Conservation (phyloP, 2,797 vertebrate genomes). For the Distichodus sexfasciatus region DNA sequence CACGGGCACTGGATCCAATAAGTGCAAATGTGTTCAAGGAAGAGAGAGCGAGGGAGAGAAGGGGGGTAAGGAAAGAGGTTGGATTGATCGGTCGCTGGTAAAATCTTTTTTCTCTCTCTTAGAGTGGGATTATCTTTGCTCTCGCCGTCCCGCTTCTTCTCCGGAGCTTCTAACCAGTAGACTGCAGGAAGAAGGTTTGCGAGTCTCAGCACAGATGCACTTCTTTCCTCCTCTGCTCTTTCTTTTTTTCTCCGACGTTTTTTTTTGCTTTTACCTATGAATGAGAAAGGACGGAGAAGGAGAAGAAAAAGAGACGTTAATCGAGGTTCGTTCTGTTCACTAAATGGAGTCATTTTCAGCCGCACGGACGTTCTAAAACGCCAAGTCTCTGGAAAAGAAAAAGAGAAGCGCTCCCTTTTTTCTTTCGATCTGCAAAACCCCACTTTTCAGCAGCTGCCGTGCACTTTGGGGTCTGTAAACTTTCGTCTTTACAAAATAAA, state of each 20-base stretch:
- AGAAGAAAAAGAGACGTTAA: constrained; percentile 47
- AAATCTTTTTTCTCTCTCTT: constrained; percentile 71
- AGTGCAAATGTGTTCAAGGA: constrained; percentile 57
- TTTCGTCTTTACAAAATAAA: constrained; percentile 67
- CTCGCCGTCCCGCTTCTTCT: constrained; percentile 72
- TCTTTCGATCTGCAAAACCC: constrained; percentile 45
- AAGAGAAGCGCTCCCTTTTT: constrained; percentile 47
- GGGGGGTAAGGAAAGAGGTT: constrained; percentile 53
- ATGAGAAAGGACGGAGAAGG: background rate
- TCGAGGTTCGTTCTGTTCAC: too few species aligned
- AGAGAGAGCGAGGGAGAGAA: constrained; percentile 35
- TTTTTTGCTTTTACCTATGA: background rate
- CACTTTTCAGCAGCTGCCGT: constrained; percentile 54
- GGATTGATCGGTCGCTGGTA: constrained; percentile 80
- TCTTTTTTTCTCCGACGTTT: constrained; percentile 42
- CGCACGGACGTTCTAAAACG: constrained; percentile 46
- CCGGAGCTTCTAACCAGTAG: constrained; percentile 60
- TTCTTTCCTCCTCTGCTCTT: constrained; percentile 54
- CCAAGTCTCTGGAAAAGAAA: constrained; percentile 1
- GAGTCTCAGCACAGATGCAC: constrained; percentile 41
- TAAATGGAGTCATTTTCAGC: too few species aligned
- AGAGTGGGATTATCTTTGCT: constrained; percentile 77
- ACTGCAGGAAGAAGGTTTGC: constrained; percentile 34
- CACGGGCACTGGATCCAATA: constrained; percentile 72
- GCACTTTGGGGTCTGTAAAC: constrained; percentile 67